Evolutionary conservation across 2,113 vertebrate species (phyloP).

Genomic region (Apteryx owenii): DNA sequence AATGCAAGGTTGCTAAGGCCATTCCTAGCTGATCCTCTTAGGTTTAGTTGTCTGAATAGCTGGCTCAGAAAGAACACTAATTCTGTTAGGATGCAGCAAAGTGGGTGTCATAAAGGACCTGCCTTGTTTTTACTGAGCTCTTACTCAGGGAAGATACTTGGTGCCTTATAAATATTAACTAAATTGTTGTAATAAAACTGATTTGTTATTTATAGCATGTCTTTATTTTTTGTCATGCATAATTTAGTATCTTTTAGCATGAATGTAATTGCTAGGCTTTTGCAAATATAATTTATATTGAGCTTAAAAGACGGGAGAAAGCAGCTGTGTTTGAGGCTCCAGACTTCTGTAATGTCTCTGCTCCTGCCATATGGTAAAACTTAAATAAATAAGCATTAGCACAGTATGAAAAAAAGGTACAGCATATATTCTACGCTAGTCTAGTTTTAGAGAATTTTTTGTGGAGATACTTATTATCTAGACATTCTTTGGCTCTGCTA

Average conservation of each 20-base stretch:
- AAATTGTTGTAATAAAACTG: slow-evolving; percentile 10
- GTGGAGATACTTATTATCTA: neutral
- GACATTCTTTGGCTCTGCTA: neutral
- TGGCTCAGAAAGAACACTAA: slow-evolving; percentile 1
- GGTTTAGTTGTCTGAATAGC: neutral
- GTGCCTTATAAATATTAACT: slow-evolving; percentile 29
- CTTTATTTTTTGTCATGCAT: slow-evolving; percentile 55
- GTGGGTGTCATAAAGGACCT: neutral
- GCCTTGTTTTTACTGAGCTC: neutral
- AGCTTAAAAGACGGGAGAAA: slow-evolving; percentile 40
- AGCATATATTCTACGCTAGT: neutral
- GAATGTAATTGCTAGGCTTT: slow-evolving; percentile 54
- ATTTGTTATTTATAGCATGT: neutral
- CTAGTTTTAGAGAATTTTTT: neutral
- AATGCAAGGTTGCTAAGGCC: neutral
- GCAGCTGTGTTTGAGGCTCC: slow-evolving; percentile 35
- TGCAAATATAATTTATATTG: slow-evolving; percentile 67
- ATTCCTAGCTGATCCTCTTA: neutral
- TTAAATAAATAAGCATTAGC: slow-evolving; percentile 4
- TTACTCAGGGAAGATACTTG: neutral
- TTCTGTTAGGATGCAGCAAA: neutral
- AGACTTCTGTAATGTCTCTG: neutral
- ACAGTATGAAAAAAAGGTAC: neutral
- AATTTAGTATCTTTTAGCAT: slow-evolving; percentile 47
- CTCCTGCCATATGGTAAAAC: neutral